Evolutionary conservation across 2,113 vertebrate genomes (phyloP).

Genomic region (Steatornis caripensis): DNA sequence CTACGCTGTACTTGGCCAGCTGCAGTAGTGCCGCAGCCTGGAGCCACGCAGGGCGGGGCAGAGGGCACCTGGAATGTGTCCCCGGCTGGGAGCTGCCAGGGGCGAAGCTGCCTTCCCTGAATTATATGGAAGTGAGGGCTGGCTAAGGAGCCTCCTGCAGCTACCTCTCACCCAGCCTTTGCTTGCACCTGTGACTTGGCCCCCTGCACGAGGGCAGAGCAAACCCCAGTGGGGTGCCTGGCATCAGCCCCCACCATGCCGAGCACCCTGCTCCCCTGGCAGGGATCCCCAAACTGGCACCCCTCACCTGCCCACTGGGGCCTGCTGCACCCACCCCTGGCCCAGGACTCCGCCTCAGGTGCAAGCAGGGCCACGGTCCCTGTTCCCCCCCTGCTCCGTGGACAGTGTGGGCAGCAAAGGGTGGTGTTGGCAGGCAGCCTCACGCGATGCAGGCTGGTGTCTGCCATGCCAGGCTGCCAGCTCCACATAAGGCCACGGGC

Average conservation of each 20-base stretch:
- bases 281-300: background rate
- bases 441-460: rapidly evolving
- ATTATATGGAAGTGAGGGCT: background rate
- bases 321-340: too few relatives aligned
- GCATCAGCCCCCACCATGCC: rapidly evolving
- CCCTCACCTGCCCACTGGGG: background rate
- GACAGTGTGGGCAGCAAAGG: background rate
- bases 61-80: background rate
- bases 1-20: too few relatives aligned
- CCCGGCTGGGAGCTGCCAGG: background rate
- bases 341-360: background rate
- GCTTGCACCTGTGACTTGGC: rapidly evolving
- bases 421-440: background rate
- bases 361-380: background rate
- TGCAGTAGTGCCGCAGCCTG: background rate
- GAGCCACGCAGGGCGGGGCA: background rate
- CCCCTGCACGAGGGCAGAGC: background rate
- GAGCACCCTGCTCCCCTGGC: rapidly evolving
- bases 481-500: background rate
- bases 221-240: background rate
- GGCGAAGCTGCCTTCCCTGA: background rate
- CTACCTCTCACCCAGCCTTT: background rate
- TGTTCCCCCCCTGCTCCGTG: background rate
- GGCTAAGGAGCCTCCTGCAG: background rate
- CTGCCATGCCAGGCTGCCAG: background rate